Base-by-base conservation (phyloP, 92 coral and sea anemone genomes). In the Palythoa grandiflora region DNA sequence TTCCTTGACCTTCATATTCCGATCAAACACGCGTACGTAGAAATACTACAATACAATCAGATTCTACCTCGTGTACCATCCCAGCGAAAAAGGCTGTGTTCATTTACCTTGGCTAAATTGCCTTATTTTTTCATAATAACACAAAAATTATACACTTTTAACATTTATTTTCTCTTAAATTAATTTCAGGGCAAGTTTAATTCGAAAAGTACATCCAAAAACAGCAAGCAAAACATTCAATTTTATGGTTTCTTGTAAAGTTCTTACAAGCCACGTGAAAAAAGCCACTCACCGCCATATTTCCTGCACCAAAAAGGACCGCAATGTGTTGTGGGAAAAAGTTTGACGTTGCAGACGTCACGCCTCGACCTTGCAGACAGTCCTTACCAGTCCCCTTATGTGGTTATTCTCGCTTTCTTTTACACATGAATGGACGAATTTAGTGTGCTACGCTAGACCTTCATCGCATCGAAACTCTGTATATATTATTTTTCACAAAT, bases 181-280 rank as follows among this genome's bases (percentile, higher is more conserved):
- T 16, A 38, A 19, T 6, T 81, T 81, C 8, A 44, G 11, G 12
- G 10, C 44, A 40, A 47, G 74, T 35, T 40, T 81, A 11, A 44
- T 68, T 81, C 47, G 12, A 15, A 35, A 81, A 63, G 21, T 66
- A 12, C 59, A 21, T 5, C 36, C 16, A 65, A n/a, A 44, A 21
- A 66, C 44, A 66, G 39, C 75, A 38, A 40, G 15, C 0, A 2
- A 44, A 13, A 65, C 61, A 16, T 65, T 52, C 47, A 65, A 44
- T 44, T 38, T 11, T 70, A 65, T 61, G 60, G 73, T 60, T 80
- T 65, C 85, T 61, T 17, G 50, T 44, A 28, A 81, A 52, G 38
- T 65, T 66, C 61, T 81, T 1, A 19, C 20, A 75, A 65, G 88
- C 92, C 89, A 85, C 89, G 92, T 84, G 89, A 90, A 59, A 4